Base-by-base conservation (phyloP, 2,113 vertebrate genomes). In the Lota lota region DNA sequence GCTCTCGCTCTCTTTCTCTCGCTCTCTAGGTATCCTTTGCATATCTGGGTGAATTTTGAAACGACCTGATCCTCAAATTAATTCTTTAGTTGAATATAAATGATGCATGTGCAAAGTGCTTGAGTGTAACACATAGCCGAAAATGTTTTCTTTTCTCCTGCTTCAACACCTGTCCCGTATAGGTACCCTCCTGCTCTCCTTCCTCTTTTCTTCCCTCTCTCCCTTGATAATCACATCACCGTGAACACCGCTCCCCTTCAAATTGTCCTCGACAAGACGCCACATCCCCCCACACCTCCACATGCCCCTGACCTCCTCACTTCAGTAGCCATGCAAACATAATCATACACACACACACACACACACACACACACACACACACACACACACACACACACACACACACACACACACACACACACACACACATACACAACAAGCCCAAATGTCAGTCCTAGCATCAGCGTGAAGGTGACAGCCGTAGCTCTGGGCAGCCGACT, bases 391-490 rank as follows among this genome's bases (percentile, higher is more conserved):
- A 57, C 66, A 64, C 74, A 64, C 40, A 19, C 59, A 62, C 22
- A 33, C 28, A 33, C 28, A 33, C 28, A 33, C 28, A 33, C 28
- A 33, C 28, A 33, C 28, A 33, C 28, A 33, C 28, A 33, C 28
- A 33, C 80, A 86, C 85, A 79, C 83, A 78, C 77, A 3, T 82
- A 33, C 4, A 57, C 68, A 63, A 64, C 66, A 57, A 66, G 63
- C 74, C 62, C 40, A 19, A 40, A 62, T 17, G 16, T 33, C 16
- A 81, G 76, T 33, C 28, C 28, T 33, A 33, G 28, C 69, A 36
- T 83, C 70, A 70, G 73, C 79, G 61, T 85, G 77, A 85, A 86
- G 83, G 80, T 86, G 83, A 85, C 74, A 77, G 80, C 80, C 70
- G 66, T 61, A 64, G 74, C 79, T 77, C 76, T 67, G 74, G 80